These are phyloP conservation scores for Leucopsar rothschildi DNA, from an alignment of 2,113 vertebrate genomes.

Conservation along the genomic window DNA sequence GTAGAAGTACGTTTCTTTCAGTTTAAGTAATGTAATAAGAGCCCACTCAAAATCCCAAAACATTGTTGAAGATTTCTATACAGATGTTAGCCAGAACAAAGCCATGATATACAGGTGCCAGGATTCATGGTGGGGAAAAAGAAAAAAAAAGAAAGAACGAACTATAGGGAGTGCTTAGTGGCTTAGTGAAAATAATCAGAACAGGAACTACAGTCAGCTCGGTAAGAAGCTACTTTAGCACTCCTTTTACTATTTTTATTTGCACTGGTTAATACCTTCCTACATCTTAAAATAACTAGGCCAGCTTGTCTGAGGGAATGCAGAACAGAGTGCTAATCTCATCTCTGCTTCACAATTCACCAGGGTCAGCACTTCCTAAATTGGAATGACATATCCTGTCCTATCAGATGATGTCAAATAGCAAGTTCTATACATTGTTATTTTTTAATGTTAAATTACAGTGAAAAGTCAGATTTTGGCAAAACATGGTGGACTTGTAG, in stretches of 20 bases:
- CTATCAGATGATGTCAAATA: neutral
- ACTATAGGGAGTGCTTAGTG: rapidly evolving
- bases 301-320: neutral
- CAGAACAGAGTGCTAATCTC: constrained; percentile 22
- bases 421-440: neutral
- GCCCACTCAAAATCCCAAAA: neutral
- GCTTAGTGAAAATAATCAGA: constrained; percentile 6
- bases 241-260: constrained; percentile 38
- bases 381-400: neutral
- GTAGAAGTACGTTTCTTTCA: neutral
- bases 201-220: constrained; percentile 1
- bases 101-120: neutral
- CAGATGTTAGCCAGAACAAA: neutral
- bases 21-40: neutral
- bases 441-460: neutral
- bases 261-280: constrained; percentile 39
- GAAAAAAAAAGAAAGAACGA: neutral
- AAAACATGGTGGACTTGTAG: neutral
- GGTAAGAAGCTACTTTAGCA: neutral
- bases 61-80: neutral
- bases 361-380: constrained; percentile 26
- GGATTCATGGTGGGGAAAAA: neutral
- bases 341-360: constrained; percentile 29
- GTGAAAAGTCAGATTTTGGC: neutral
- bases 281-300: constrained; percentile 2